Evolutionary conservation across 2,888 invertebrate genomes (phyloP), one percentile per base, ranked within the genome.

Genomic region (Oasisia sp.): DNA sequence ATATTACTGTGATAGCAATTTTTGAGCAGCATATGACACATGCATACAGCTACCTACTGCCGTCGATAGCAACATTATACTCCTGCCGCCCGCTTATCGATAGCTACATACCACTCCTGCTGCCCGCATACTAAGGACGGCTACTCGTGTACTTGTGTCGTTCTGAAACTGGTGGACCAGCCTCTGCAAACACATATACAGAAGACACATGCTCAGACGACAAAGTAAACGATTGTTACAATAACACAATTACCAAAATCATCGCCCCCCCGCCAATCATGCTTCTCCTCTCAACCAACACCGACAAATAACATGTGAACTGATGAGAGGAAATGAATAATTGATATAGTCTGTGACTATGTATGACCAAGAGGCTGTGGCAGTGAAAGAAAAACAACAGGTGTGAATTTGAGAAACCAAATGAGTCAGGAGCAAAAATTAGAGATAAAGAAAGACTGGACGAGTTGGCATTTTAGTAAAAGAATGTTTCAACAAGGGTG

Each of bases 51-150:
- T 50, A 50, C 50, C 14, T 50, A 50, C 9, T 1, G 50, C 50
- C 9, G 14, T 14, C 50, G 9, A 50, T 12, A 50, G 50, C 12
- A 5, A 50, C 50, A 92, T 93, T 95, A 95, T 94, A 95, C 95
- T 32, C 96, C 96, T 89, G 96, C 95, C 32, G 96, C 96, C 91
- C 93, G 94, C 94, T 96, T 96, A 93, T 38, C 11, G 32, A 74
- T 27, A 32, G 90, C 32, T 32, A 95, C 95, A 92, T 93, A 95
- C 96, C 94, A 95, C 95, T 32, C 96, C 96, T 89, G 96, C 95
- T 32, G 96, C 96, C 91, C 93, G 94, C 94, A 96, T 96, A 93
- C 96, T 95, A 32, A 96, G 94, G 56, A 96, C 93, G 38, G 96
- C 96, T 32, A 96, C 95, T 91, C 95, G 93, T 5, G 94, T 95